Evolutionary conservation across 2,113 vertebrate species (phyloP).

Genomic region (Nannobrachium achirus): DNA sequence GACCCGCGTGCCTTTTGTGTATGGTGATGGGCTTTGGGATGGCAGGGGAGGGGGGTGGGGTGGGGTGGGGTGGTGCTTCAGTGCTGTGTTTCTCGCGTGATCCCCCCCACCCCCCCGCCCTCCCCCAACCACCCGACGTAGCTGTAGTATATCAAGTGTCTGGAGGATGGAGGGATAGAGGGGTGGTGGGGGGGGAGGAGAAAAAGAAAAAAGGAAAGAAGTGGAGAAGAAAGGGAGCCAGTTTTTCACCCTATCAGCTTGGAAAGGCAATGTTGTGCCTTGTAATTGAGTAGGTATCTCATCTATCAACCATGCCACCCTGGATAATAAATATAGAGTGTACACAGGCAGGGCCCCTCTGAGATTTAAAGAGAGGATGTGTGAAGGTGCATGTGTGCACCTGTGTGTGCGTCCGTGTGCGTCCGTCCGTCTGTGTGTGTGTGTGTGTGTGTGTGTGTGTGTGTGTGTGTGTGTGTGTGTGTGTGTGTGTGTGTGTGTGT

Average conservation of each 20-base stretch:
- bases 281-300: constrained; percentile 86
- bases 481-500: constrained; percentile 10
- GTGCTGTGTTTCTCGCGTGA: constrained; percentile 53
- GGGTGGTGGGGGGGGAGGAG: constrained; percentile 54
- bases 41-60: constrained; percentile 32
- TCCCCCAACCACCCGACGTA: no score
- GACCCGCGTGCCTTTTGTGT: constrained; percentile 31
- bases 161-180: constrained; percentile 61
- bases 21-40: constrained; percentile 40
- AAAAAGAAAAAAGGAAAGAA: constrained; percentile 12
- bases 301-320: constrained; percentile 85
- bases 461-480: neutral
- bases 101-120: no score
- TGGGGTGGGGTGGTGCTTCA: constrained; percentile 17
- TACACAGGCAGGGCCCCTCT: constrained; percentile 78
- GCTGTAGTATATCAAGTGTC: constrained; percentile 71
- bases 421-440: constrained; percentile 14
- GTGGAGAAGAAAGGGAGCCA: constrained; percentile 50
- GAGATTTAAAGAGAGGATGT: constrained; percentile 76
- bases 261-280: constrained; percentile 85
- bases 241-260: constrained; percentile 83
- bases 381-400: constrained; percentile 53
- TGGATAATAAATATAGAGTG: constrained; percentile 84
- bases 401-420: constrained; percentile 30
- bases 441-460: neutral